Evolutionary conservation across 2,113 vertebrate genomes (phyloP).

Genomic region (Bettongia penicillata): DNA sequence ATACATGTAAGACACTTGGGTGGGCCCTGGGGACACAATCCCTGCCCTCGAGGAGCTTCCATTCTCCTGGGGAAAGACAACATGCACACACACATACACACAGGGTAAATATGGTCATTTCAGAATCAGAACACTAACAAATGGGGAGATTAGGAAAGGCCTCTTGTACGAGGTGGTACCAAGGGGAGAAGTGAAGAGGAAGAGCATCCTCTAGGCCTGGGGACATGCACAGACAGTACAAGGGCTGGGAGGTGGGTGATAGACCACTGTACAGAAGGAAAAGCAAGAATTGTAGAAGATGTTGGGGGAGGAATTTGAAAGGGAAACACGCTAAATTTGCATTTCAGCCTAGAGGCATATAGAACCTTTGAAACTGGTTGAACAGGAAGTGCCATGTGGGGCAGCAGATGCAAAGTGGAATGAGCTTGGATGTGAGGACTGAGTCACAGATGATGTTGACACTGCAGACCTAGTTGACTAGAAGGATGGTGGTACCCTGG

Average conservation of each 20-base stretch:
- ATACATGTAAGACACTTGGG: not conserved
- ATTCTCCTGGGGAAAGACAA: not conserved
- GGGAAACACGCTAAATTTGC: not conserved
- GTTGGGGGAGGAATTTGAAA: too few relatives aligned
- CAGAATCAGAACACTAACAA: not conserved
- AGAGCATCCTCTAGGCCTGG: not conserved
- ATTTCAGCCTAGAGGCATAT: not conserved
- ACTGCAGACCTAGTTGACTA: not conserved
- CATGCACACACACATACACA: not conserved
- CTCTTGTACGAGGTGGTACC: not conserved
- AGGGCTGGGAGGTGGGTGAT: too few relatives aligned
- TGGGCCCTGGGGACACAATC: not conserved
- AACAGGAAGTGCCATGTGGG: not conserved
- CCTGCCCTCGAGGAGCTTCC: not conserved
- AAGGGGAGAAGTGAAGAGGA: not conserved
- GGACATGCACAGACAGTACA: too few relatives aligned
- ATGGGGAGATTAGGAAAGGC: not conserved
- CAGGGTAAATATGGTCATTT: not conserved
- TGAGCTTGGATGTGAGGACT: not conserved
- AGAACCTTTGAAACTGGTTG: not conserved
- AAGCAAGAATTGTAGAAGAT: too few relatives aligned
- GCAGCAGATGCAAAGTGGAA: not conserved
- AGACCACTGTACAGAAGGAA: too few relatives aligned
- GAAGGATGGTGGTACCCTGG: not conserved
- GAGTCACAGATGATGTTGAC: not conserved